Base-by-base conservation (phyloP, 2,888 invertebrate species). In the Clusia tigrina region DNA sequence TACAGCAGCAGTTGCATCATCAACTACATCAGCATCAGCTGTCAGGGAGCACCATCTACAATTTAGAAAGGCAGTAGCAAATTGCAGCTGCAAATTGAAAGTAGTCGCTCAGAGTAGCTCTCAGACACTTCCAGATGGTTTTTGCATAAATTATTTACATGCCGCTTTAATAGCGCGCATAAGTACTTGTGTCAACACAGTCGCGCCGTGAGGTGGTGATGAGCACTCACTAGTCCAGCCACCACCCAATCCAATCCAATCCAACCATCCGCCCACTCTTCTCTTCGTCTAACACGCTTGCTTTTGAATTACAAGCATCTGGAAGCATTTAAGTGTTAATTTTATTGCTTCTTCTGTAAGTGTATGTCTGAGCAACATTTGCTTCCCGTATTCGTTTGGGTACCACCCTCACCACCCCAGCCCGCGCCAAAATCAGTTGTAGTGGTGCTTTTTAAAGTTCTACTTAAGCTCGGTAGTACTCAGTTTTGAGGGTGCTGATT, bases 61-160 rank as follows among this genome's bases (percentile, higher is more conserved):
- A 22, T 12, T n/a, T n/a, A 20, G 18, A 5, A 24, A 32, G 38
- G 1, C 54, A 54, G 9, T 23, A 55, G 10, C 57, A 57, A 22
- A 32, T 22, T 42, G 42, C 48, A 5, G 48, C 22, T 20, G 48
- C 15, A 48, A 48, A 48, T 48, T 48, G 22, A 15, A 48, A 48
- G 18, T 48, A 6, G 3, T 3, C 20, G 56, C 24, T 17, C 54
- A 15, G 26, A 24, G 24, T 38, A 15, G 9, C 6, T 48, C 48
- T 48, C 48, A 6, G 18, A 22, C 15, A 15, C 52, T 52, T 15
- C 52, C 58, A 53, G 58, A 52, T 59, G 58, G 24, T 59, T 59
- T 59, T 52, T 59, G 53, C 58, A 59, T 59, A 59, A 37, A 59
- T 59, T 59, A 26, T 51, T 24, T 48, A 26, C 23, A 18, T 17